Conservation (phyloP, 1,140 invertebrate species). For the Acyrthosiphon pisum region DNA sequence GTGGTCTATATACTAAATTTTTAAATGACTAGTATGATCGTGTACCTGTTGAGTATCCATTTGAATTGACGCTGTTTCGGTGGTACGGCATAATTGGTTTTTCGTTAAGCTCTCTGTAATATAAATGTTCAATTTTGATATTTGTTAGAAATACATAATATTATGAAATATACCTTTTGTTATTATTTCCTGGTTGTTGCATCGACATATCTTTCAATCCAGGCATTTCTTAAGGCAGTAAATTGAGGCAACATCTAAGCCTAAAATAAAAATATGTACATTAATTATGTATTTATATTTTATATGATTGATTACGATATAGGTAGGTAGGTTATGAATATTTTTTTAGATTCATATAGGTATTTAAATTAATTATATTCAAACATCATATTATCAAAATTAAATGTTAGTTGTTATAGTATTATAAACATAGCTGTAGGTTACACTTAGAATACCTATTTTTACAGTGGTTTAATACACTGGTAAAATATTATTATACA, state of each 20-base stretch:
- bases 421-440: background rate
- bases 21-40: background rate
- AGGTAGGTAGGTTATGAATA: background rate
- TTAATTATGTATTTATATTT: background rate
- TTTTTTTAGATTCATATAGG: background rate
- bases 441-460: background rate
- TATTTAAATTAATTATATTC: too few species aligned
- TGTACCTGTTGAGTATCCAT: conserved; percentile 61
- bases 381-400: background rate
- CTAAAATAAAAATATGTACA: background rate
- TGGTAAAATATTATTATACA: background rate
- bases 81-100: conserved; percentile 60
- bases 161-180: conserved; percentile 19
- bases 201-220: conserved; percentile 56
- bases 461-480: background rate
- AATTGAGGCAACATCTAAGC: conserved; percentile 50
- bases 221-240: conserved; percentile 47
- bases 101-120: conserved; percentile 35
- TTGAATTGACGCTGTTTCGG: conserved; percentile 61
- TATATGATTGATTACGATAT: background rate
- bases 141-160: background rate
- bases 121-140: background rate
- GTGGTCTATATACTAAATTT: background rate
- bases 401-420: background rate
- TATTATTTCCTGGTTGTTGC: conserved; percentile 42